Conservation (phyloP, 64 coral and sea anemone species). For the Montipora foliosa region DNA sequence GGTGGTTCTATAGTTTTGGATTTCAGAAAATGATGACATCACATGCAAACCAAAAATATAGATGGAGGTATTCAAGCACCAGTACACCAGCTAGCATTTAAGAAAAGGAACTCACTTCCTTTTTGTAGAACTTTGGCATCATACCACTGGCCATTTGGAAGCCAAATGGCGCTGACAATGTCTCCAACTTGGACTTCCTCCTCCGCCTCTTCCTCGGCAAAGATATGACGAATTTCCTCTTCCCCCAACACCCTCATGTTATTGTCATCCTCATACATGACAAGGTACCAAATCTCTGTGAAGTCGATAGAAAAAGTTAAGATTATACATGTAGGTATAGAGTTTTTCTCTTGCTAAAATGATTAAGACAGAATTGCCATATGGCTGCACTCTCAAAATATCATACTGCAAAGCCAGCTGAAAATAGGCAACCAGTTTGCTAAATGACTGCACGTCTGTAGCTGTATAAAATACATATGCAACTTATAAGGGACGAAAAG, state of each 20-base stretch:
- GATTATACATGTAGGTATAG: background rate
- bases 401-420: background rate
- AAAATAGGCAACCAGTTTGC: background rate
- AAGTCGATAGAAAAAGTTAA: background rate
- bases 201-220: conserved; percentile 51
- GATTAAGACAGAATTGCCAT: background rate
- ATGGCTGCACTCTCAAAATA: background rate
- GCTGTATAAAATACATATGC: too few relatives aligned
- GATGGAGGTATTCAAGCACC: background rate
- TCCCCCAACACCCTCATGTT: conserved; percentile 52
- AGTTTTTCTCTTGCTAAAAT: background rate
- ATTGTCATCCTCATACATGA: conserved; percentile 72
- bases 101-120: conserved; percentile 38
- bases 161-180: conserved; percentile 67
- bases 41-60: background rate
- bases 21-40: background rate
- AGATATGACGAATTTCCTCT: conserved; percentile 59
- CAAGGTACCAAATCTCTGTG: conserved; percentile 65
- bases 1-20: background rate
- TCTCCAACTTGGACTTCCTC: conserved; percentile 62
- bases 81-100: background rate
- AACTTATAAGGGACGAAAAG: too few relatives aligned
- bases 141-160: conserved; percentile 64
- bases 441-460: too few relatives aligned
- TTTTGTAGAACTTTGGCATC: conserved; percentile 55